A percentile compares a stretch with the other conserved stretches of the same genome.
These are phyloP conservation scores for Prosopocoilus inquinatus DNA, from an alignment of 2,888 invertebrate species.

Conservation along the genomic window DNA sequence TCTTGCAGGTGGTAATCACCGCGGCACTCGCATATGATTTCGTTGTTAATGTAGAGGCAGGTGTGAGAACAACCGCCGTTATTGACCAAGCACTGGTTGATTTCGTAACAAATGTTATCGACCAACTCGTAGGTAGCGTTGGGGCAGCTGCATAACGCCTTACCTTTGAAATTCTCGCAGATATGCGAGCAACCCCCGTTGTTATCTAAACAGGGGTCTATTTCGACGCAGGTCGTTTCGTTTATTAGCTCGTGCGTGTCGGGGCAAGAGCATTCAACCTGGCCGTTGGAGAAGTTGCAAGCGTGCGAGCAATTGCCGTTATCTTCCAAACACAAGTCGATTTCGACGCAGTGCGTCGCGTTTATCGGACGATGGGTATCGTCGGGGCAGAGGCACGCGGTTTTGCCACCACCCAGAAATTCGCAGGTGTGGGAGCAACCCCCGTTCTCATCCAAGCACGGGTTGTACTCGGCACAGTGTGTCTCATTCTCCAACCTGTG, in stretches of 20 bases:
- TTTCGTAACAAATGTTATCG: slow-evolving; percentile 29
- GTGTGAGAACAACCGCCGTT: slow-evolving; percentile 56
- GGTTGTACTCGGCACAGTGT: slow-evolving; percentile 34
- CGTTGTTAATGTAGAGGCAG: slow-evolving; percentile 52
- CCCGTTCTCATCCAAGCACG: slow-evolving; percentile 36
- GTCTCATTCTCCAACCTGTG: slow-evolving; percentile 12
- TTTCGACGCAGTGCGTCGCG: slow-evolving; percentile 18
- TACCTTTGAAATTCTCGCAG: slow-evolving; percentile 32
- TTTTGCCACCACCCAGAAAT: slow-evolving; percentile 48
- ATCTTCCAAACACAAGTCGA: slow-evolving; percentile 6
- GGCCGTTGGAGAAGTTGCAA: slow-evolving; percentile 53
- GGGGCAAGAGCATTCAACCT: slow-evolving; percentile 29
- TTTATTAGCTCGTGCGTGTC: slow-evolving; percentile 47
- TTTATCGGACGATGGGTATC: slow-evolving; percentile 11
- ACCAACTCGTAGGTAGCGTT: slow-evolving; percentile 49
- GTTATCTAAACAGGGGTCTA: slow-evolving; percentile 44
- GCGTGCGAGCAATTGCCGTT: slow-evolving; percentile 60
- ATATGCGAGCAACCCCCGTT: slow-evolving; percentile 46
- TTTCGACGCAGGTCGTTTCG: slow-evolving; percentile 17
- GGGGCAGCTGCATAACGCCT: slow-evolving; percentile 54
- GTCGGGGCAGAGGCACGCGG: slow-evolving; percentile 3
- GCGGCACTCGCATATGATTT: slow-evolving; percentile 31
- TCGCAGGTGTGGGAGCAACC: slow-evolving; percentile 55
- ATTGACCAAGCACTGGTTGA: slow-evolving; percentile 45
- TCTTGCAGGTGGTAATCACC: slow-evolving; percentile 39